These are phyloP conservation scores for Eueremaeus valkanovi DNA, from an alignment of 2,888 invertebrate genomes.

Conservation along the genomic window DNA sequence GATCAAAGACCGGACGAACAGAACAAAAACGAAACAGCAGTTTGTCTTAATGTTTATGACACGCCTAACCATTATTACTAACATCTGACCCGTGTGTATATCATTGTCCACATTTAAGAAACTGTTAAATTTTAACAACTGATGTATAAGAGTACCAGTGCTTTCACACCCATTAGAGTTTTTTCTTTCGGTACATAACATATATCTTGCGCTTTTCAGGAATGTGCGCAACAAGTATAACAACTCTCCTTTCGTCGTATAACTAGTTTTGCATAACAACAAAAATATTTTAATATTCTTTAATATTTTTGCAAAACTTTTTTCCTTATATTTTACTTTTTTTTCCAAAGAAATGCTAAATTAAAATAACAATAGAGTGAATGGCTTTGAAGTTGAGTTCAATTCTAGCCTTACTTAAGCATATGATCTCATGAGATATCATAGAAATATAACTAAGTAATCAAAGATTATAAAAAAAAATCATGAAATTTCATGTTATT, in stretches of 20 bases:
- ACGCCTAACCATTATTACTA: not conserved
- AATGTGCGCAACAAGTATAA: not conserved
- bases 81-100: not conserved
- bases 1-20: not conserved
- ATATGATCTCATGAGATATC: no score
- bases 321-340: no score
- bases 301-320: no score
- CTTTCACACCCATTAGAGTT: not conserved
- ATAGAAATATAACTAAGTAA: no score
- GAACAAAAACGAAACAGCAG: not conserved
- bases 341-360: no score
- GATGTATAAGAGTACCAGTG: not conserved
- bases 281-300: no score
- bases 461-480: no score
- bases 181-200: not conserved
- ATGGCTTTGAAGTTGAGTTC: no score
- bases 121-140: not conserved
- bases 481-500: no score
- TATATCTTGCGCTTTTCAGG: not conserved
- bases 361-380: no score
- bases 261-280: no score
- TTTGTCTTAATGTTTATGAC: not conserved
- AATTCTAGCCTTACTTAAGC: no score
- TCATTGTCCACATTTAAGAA: not conserved
- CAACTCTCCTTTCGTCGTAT: not conserved